Conservation (phyloP, 1,140 invertebrate species). For the Lordiphosa mommai region DNA sequence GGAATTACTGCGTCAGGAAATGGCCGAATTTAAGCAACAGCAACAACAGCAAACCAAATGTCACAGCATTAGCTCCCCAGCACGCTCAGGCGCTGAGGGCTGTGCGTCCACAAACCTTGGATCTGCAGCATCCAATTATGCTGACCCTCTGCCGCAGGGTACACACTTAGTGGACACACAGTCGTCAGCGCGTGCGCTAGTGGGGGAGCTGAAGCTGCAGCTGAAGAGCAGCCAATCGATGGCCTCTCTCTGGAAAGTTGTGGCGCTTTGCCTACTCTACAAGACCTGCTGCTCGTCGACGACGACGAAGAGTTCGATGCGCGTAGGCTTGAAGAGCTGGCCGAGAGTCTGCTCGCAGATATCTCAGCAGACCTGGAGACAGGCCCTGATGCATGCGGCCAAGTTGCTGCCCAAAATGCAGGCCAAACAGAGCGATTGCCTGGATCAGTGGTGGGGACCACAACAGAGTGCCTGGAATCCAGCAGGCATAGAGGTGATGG, state of each 20-base stretch:
- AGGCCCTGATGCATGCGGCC: slow-evolving; percentile 81
- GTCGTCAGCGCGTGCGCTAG: slow-evolving; percentile 78
- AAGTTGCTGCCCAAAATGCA: slow-evolving; percentile 78
- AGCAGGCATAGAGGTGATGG: slow-evolving; percentile 82
- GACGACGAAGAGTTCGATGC: slow-evolving; percentile 85
- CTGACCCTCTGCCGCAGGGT: slow-evolving; percentile 91
- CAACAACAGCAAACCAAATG: slow-evolving; percentile 50
- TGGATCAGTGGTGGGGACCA: slow-evolving; percentile 87
- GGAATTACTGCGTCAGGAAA: slow-evolving; percentile 80
- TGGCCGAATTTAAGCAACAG: slow-evolving; percentile 67
- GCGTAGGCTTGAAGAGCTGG: slow-evolving; percentile 87
- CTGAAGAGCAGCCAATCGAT: slow-evolving; percentile 79
- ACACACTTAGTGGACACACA: slow-evolving; percentile 82
- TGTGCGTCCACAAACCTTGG: slow-evolving; percentile 82
- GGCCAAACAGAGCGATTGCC: slow-evolving; percentile 71
- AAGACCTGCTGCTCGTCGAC: slow-evolving; percentile 86
- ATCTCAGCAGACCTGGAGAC: slow-evolving; percentile 87
- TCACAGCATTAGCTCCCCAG: slow-evolving; percentile 47
- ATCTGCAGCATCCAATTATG: slow-evolving; percentile 87
- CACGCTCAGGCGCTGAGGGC: slow-evolving; percentile 81
- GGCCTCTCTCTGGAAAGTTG: slow-evolving; percentile 84
- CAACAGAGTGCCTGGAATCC: slow-evolving; percentile 90
- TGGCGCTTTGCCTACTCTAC: slow-evolving; percentile 89
- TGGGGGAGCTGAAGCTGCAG: slow-evolving; percentile 38
- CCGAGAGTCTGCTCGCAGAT: slow-evolving; percentile 89